Evolutionary conservation across 2,797 vertebrate species (phyloP), one percentile per base, ranked within the genome.

Genomic region (Oreochromis mossambicus): DNA sequence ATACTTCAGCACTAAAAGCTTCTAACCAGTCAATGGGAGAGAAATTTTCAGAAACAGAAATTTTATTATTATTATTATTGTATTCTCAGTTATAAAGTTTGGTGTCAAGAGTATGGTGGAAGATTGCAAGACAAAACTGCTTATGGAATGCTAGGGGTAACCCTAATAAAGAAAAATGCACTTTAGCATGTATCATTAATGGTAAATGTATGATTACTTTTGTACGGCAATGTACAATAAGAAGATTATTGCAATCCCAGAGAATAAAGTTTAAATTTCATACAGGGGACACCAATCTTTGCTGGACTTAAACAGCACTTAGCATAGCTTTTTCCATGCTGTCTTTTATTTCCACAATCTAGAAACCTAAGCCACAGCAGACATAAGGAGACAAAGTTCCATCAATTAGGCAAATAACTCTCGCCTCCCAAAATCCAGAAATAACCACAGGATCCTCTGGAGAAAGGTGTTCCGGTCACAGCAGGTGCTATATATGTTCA

Each of bases 261-360:
- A 81, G 51, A 21, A 21, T 19, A 55, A 73, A 79, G 88, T 86
- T 95, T 82, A 68, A 5, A 82, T 94, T 92, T 92, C 89, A 89
- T 80, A 82, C 46, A 55, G 56, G 68, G 66, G 2, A 54, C 36
- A 19, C 29, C 51, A 88, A 81, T 79, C 43, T 50, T 54, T 9
- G 77, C 46, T 52, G 13, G 78, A 68, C 90, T 92, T 90, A 90
- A 87, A 94, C 89, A 94, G 81, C 79, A 79, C 76, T 63, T 21
- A 32, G 26, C 21, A 6, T 68, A 63, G 56, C 81, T 56, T 77
- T 63, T 58, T 24, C 34, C 52, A 55, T 80, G 34, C 41, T 19
- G 36, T 81, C 80, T 83, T 78, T 86, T 91, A 85, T 81, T 81
- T 58, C 61, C 76, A 87, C 41, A 82, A 51, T 66, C 43, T 24